These are phyloP conservation scores for Yponomeuta plumbellus DNA, from an alignment of 2,888 invertebrate genomes.

Conservation along the genomic window DNA sequence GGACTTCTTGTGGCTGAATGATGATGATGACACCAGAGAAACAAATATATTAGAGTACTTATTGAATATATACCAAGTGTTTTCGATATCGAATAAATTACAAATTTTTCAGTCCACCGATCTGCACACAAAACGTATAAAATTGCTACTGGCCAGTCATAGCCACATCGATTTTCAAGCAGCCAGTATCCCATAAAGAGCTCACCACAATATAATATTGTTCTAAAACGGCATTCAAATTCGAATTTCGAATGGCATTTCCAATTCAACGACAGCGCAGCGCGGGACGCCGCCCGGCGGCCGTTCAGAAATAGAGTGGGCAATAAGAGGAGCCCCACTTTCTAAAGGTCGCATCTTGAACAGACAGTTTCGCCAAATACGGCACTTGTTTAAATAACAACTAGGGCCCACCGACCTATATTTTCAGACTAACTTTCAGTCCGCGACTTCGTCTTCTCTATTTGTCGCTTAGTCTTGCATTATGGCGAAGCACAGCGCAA, in stretches of 20 bases:
- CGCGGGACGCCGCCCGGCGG: background rate
- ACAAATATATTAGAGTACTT: too few relatives aligned
- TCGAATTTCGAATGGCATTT: constrained; percentile 5
- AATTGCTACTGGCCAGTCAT: background rate
- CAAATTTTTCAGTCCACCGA: too few relatives aligned
- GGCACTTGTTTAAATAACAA: constrained; percentile 21
- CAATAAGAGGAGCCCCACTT: constrained; percentile 24
- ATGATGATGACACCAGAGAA: too few relatives aligned
- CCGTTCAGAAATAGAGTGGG: constrained; percentile 13
- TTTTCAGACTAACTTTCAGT: background rate
- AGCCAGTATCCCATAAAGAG: background rate
- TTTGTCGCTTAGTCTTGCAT: too few relatives aligned
- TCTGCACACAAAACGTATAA: background rate
- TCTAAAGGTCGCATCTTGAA: constrained; percentile 24
- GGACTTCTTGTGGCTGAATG: too few relatives aligned
- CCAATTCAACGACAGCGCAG: constrained; percentile 2
- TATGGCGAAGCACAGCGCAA: too few relatives aligned
- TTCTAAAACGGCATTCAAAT: constrained; percentile 5
- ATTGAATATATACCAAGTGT: too few relatives aligned
- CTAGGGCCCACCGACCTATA: background rate
- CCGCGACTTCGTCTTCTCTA: background rate
- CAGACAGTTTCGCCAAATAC: constrained; percentile 30
- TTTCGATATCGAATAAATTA: too few relatives aligned
- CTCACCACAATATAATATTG: background rate
- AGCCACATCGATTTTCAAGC: background rate